Evolutionary conservation across 1,140 invertebrate species (phyloP), one percentile per base, ranked within the genome.

Genomic region (Teleogryllus occipitalis): DNA sequence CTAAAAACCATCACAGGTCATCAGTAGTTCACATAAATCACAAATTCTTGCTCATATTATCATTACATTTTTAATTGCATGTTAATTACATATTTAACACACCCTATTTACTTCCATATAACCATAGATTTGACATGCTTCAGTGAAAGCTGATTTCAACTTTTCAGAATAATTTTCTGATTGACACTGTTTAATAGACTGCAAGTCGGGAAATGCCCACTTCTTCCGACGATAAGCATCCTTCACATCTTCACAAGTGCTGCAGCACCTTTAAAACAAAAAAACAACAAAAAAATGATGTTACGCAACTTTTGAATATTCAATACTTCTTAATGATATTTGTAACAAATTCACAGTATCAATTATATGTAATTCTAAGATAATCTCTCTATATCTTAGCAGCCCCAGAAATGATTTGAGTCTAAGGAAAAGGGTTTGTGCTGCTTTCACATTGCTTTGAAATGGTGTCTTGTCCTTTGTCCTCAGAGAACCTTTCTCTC

Each of bases 71-170:
- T n/a, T n/a, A n/a, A n/a, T n/a, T n/a, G n/a, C n/a, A n/a, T n/a
- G n/a, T n/a, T n/a, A n/a, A n/a, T 39, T 5, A 39, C 27, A 39
- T 39, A 39, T 39, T 39, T 1, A 39, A 82, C 87, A 87, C 86
- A 96, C 96, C 87, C 97, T 91, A 84, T 98, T 98, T 5, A 99
- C 97, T 89, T 97, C 93, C 86, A 99, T 91, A 83, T 94, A 94
- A 1, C 98, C 98, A 90, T 93, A 97, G 80, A 99, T 93, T 85
- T 97, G 94, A 87, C 98, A 99, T 0, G 97, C 97, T 88, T 97
- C 94, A 81, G 89, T 93, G 82, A 95, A 96, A 82, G 90, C 95
- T 85, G 90, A 91, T 88, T 91, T 91, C 80, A 92, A 86, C 85
- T 92, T 92, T 82, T 93, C 91, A 75, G 90, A 85, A 80, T 91